phyloP scores from a whole-genome alignment of 2,113 vertebrate species.

The Zosterops pallidus region DNA sequence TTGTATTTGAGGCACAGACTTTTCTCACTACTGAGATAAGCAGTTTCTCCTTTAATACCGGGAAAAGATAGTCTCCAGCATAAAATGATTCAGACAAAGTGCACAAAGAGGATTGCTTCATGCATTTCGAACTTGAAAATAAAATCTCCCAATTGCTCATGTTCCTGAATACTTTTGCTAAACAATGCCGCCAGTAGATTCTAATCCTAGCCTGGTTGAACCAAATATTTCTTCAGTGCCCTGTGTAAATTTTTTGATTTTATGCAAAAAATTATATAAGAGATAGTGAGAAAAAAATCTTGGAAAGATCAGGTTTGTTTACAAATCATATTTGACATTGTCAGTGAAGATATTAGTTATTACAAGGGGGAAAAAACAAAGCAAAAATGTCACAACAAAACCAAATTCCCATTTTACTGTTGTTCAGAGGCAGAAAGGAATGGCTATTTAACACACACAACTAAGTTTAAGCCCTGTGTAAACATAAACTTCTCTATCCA shows the following conservation, averaged over 20 bases:
- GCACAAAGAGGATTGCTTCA: not conserved
- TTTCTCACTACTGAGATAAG: not conserved
- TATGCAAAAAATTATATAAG: not conserved
- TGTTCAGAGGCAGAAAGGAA: not conserved
- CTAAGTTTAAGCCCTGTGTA: not conserved
- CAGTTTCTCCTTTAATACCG: not conserved
- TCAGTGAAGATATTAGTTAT: not conserved
- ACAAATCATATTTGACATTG: not conserved
- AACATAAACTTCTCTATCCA: not conserved
- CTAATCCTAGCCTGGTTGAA: not conserved
- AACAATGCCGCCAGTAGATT: not conserved
- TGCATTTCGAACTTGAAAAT: not conserved
- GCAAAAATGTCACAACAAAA: not conserved
- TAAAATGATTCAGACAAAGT: slow-evolving; percentile 4
- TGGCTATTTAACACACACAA: not conserved
- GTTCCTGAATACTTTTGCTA: not conserved
- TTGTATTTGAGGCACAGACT: slow-evolving; percentile 14
- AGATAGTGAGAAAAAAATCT: not conserved
- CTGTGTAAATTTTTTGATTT: not conserved
- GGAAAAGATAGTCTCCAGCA: not conserved
- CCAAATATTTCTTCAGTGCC: not conserved
- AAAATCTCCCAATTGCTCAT: not conserved
- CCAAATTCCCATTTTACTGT: not conserved
- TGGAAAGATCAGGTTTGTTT: not conserved
- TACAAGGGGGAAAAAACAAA: not conserved